Percentiles rank a stretch among this genome's conserved stretches.
Evolutionary conservation across 2,113 vertebrate genomes (phyloP).

Genomic region (Muscicapa adusta): DNA sequence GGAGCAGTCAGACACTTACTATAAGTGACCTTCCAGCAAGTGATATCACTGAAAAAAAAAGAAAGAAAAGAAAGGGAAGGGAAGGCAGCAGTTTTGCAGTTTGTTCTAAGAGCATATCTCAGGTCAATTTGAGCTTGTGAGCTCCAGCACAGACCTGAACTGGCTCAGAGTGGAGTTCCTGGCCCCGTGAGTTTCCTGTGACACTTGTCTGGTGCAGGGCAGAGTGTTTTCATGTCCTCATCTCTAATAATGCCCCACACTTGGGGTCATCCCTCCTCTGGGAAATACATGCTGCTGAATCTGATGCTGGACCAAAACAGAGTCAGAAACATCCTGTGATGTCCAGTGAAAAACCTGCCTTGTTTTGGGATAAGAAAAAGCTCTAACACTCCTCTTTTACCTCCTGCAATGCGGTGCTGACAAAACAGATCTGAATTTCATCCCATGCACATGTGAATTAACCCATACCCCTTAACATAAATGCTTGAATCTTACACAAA

Average conservation of each 20-base stretch:
- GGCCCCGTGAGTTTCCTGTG: background rate
- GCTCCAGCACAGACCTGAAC: background rate
- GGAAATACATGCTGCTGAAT: accelerated
- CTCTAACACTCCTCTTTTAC: background rate
- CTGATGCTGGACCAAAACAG: background rate
- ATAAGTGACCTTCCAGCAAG: background rate
- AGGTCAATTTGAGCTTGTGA: background rate
- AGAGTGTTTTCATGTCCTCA: background rate
- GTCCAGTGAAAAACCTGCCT: background rate
- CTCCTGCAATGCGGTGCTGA: background rate
- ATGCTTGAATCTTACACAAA: background rate
- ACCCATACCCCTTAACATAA: background rate
- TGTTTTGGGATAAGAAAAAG: background rate
- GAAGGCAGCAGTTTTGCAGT: background rate
- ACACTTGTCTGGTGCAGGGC: background rate
- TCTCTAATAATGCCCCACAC: background rate
- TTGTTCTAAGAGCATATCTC: background rate
- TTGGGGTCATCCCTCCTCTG: background rate
- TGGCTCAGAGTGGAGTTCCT: background rate
- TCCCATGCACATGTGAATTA: accelerated
- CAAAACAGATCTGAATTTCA: background rate
- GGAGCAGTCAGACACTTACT: background rate
- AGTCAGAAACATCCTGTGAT: background rate
- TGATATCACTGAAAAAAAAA: no score
- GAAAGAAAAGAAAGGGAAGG: background rate